A percentile compares a stretch with the other conserved stretches of the same genome.
Evolutionary conservation across 2,113 vertebrate species (phyloP).

Genomic region (Australoheros scitulus): DNA sequence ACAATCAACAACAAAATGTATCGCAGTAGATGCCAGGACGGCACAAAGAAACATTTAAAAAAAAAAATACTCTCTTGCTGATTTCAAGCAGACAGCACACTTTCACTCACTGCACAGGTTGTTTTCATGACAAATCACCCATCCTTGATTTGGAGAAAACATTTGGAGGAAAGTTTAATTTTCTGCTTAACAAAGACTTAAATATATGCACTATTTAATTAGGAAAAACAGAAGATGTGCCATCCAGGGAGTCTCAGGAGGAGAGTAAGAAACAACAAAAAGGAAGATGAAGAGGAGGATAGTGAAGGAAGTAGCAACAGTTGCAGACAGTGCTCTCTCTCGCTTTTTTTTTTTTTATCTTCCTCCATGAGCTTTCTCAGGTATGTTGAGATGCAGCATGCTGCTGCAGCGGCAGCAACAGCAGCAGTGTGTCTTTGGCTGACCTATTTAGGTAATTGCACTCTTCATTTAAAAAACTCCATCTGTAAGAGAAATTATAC

Average conservation of each 20-base stretch:
- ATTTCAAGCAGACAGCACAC: conserved; percentile 1
- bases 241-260: conserved; percentile 45
- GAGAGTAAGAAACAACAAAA: conserved; percentile 35
- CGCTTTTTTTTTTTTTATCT: conserved; percentile 17
- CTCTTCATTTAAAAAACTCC: conserved; percentile 90
- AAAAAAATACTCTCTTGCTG: background rate
- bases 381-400: conserved; percentile 72
- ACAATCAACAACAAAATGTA: background rate
- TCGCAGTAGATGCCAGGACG: background rate
- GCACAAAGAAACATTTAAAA: background rate
- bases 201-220: conserved; percentile 71
- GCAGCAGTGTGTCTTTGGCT: conserved; percentile 80
- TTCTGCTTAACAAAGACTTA: conserved; percentile 56
- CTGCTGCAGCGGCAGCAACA: conserved; percentile 53
- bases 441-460: conserved; percentile 91
- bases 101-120: background rate
- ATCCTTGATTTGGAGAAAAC: conserved; percentile 14
- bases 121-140: conserved; percentile 25
- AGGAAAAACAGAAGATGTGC: conserved; percentile 48
- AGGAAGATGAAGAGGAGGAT: conserved; percentile 11
- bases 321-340: conserved; percentile 52
- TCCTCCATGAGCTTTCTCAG: conserved; percentile 75
- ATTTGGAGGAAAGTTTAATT: conserved; percentile 38
- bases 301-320: conserved; percentile 53
- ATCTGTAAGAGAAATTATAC: conserved; percentile 93